phyloP scores from a whole-genome alignment of 2,797 vertebrate species.

The Cynodonichthys magdalenae region DNA sequence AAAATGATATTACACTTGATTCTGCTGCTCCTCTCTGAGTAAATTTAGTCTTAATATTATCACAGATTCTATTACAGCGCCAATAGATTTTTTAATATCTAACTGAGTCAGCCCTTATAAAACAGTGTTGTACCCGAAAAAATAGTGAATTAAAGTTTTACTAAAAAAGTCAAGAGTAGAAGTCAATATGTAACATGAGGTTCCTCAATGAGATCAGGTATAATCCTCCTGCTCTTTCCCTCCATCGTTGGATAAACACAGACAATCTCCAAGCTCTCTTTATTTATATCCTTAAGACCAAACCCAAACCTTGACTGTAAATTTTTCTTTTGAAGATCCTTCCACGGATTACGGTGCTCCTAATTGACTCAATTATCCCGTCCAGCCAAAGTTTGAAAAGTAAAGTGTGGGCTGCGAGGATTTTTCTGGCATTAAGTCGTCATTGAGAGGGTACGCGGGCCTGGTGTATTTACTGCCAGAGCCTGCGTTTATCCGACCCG shows the following conservation, averaged over 20 bases:
- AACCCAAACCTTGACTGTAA: conserved; percentile 69
- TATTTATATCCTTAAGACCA: conserved; percentile 73
- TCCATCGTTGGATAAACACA: conserved; percentile 70
- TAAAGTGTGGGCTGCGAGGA: conserved; percentile 67
- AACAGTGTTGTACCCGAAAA: neutral
- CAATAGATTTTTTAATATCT: conserved; percentile 27
- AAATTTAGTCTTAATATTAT: conserved; percentile 30
- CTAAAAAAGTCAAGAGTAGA: conserved; percentile 35
- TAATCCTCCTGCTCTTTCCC: conserved; percentile 68
- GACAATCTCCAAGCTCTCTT: conserved; percentile 62
- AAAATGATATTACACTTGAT: conserved; percentile 14
- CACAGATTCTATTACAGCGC: neutral
- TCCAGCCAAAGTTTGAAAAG: conserved; percentile 73
- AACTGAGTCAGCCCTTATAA: conserved; percentile 42
- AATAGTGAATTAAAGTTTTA: conserved; percentile 55
- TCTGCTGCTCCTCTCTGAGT: conserved; percentile 41
- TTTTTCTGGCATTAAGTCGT: conserved; percentile 73
- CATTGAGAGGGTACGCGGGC: conserved; percentile 55
- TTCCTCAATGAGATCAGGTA: conserved; percentile 56
- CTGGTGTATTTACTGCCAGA: conserved; percentile 68
- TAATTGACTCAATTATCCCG: conserved; percentile 76
- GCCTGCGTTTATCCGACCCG: conserved; percentile 73
- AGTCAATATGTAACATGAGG: conserved; percentile 59
- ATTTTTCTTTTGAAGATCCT: conserved; percentile 75
- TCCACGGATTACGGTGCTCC: conserved; percentile 65